Evolutionary conservation across 2,888 invertebrate species (phyloP).

Genomic region (Cantharis rustica): DNA sequence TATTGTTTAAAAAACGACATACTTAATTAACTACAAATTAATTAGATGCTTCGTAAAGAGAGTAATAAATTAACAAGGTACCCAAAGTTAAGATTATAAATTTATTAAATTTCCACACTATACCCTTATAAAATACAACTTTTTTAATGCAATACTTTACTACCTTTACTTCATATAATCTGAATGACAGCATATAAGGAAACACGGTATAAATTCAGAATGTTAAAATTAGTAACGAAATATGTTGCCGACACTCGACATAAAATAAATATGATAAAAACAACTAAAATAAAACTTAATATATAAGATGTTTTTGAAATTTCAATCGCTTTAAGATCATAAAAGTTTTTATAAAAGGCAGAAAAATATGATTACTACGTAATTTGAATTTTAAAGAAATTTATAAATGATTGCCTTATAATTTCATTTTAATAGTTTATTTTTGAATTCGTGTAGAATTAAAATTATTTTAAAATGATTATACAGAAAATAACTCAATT

Average conservation of each 20-base stretch:
- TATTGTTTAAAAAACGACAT: not conserved
- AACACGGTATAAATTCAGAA: not conserved
- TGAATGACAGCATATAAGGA: not conserved
- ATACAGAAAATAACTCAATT: no score
- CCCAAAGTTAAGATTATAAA: not conserved
- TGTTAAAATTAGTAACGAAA: not conserved
- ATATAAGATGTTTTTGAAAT: not conserved
- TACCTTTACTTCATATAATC: not conserved
- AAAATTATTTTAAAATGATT: no score
- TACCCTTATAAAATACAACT: not conserved
- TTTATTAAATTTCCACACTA: not conserved
- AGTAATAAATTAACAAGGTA: not conserved
- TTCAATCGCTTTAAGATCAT: not conserved
- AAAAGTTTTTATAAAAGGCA: not conserved
- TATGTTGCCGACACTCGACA: not conserved
- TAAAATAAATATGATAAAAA: not conserved
- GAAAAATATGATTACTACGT: not conserved
- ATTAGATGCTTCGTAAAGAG: not conserved
- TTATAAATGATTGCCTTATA: not conserved
- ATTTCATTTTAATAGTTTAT: no score
- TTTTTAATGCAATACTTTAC: not conserved
- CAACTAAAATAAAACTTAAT: not conserved
- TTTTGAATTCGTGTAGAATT: not conserved
- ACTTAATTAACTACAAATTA: not conserved
- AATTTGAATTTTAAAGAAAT: no score